A percentile compares a stretch with the other conserved stretches of the same genome.
These are phyloP conservation scores for Aplocera efformata DNA, from an alignment of 2,888 invertebrate genomes.

Conservation along the genomic window DNA sequence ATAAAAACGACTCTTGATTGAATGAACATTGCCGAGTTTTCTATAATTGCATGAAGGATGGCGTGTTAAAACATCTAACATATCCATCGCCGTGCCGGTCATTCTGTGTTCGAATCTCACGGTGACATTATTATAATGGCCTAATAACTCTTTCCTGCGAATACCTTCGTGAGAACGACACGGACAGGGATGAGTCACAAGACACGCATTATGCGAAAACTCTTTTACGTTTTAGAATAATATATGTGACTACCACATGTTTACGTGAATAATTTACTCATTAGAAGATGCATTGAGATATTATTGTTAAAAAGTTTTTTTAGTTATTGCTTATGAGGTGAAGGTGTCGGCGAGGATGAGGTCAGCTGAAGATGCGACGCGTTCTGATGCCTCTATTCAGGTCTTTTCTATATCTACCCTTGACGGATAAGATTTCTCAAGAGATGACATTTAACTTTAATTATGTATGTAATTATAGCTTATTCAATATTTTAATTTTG, in stretches of 20 bases:
- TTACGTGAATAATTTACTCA: constrained; percentile 41
- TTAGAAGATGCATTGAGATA: constrained; percentile 40
- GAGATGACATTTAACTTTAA: constrained; percentile 38
- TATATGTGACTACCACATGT: constrained; percentile 30
- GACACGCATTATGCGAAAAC: constrained; percentile 49
- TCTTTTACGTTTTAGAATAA: constrained; percentile 49
- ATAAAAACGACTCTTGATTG: constrained; percentile 56
- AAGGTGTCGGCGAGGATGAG: constrained; percentile 44
- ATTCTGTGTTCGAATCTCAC: constrained; percentile 53
- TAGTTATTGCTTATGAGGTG: constrained; percentile 43
- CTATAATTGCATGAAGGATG: constrained; percentile 45
- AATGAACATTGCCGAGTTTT: constrained; percentile 41
- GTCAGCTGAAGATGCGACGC: constrained; percentile 38
- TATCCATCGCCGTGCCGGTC: constrained; percentile 38
- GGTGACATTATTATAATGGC: constrained; percentile 64
- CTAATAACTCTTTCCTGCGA: constrained; percentile 66
- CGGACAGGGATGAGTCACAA: constrained; percentile 56
- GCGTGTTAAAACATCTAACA: constrained; percentile 46
- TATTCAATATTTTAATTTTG: constrained; percentile 34
- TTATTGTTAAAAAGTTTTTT: constrained; percentile 42
- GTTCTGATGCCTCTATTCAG: constrained; percentile 26
- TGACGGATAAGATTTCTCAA: constrained; percentile 42
- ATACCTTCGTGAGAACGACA: constrained; percentile 70
- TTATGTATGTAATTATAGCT: constrained; percentile 45
- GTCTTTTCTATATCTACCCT: constrained; percentile 46